Conservation (phyloP, 2,113 vertebrate species). For the Mobula birostris region DNA sequence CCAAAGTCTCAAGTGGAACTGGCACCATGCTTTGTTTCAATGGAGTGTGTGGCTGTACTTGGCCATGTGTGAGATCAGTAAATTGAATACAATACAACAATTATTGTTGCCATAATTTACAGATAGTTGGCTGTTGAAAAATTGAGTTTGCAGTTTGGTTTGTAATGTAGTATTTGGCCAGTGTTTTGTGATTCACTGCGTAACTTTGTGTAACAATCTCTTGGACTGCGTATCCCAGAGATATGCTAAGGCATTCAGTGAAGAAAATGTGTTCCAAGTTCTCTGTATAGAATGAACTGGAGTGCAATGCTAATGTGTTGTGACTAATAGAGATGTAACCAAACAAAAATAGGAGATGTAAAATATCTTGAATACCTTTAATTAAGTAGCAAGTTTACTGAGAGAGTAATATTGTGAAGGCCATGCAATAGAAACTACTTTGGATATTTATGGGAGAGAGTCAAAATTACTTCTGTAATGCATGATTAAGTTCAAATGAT, state of each 20-base stretch:
- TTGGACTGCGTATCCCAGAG: background rate
- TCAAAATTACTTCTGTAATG: too few relatives aligned
- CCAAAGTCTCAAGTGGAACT: too few relatives aligned
- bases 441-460: too few relatives aligned
- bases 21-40: too few relatives aligned
- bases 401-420: background rate
- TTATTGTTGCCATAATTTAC: background rate
- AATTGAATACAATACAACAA: background rate
- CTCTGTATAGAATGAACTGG: background rate
- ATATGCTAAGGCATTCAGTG: background rate
- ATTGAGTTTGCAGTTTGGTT: background rate
- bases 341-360: background rate
- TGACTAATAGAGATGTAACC: background rate
- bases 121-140: background rate
- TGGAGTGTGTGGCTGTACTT: too few relatives aligned
- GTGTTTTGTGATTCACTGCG: background rate
- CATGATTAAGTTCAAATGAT: too few relatives aligned
- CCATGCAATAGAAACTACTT: too few relatives aligned
- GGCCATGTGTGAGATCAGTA: background rate
- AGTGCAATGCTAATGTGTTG: background rate
- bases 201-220: background rate
- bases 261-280: background rate
- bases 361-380: background rate
- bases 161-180: background rate
- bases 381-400: background rate